Conservation (phyloP, 2,113 vertebrate genomes). For the Pterocles orientalis region DNA sequence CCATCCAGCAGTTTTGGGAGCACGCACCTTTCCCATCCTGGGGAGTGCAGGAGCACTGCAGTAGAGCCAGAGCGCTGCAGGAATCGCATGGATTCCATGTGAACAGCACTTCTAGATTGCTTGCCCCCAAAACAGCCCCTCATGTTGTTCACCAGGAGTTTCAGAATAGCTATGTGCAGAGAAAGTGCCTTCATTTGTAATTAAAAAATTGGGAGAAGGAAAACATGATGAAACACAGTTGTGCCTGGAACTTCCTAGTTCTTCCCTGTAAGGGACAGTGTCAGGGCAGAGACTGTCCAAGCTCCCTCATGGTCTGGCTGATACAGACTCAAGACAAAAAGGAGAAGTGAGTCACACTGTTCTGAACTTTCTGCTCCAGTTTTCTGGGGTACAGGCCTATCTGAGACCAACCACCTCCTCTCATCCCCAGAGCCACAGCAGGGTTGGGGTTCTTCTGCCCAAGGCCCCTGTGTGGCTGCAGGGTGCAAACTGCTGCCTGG, state of each 20-base stretch:
- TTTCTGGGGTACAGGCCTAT: neutral
- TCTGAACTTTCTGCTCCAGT: neutral
- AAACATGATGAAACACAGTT: neutral
- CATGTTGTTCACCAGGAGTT: neutral
- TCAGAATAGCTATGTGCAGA: neutral
- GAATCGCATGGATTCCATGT: neutral
- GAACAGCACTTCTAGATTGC: neutral
- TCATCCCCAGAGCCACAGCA: neutral
- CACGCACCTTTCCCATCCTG: neutral
- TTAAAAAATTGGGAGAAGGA: neutral
- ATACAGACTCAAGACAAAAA: neutral
- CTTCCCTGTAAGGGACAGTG: neutral
- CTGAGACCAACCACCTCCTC: neutral
- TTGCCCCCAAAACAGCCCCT: neutral
- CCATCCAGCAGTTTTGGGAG: neutral
- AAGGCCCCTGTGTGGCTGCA: rapidly evolving
- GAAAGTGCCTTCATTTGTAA: neutral
- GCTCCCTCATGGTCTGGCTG: neutral
- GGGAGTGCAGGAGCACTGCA: neutral
- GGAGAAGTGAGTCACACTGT: neutral
- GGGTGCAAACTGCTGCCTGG: neutral
- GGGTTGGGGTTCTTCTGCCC: neutral
- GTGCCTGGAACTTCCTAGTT: neutral
- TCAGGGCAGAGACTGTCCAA: neutral
- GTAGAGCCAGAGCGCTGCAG: neutral